Base-by-base conservation (phyloP, 2,888 invertebrate species). In the Hecatera dysodea region DNA sequence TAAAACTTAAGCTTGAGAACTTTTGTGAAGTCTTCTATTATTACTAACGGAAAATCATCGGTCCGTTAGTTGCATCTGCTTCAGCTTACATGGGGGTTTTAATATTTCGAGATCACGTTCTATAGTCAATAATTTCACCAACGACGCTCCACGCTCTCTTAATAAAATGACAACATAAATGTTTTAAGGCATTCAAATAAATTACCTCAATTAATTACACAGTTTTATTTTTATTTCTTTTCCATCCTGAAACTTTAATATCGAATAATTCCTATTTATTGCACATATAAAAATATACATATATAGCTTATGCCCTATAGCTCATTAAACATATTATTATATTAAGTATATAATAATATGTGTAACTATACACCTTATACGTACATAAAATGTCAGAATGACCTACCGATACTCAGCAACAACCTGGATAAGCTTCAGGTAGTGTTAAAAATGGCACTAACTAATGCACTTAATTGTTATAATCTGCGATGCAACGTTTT, bases 181-280 rank as follows among this genome's bases (percentile, higher is more conserved):
- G 15, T 42, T 61, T 64, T 76, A 36, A 52, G n/a, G 24, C 22
- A 65, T 65, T 70, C 36, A 67, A 81, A 78, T 56, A 63, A 62
- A 59, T 29, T 27, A 39, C n/a, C n/a, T n/a, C n/a, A 69, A 55
- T 22, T 24, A 63, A 2, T 42, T 8, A 9, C 5, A 22, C 33
- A 7, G 5, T 63, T 55, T 64, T 42, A 42, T 57, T 67, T 67
- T n/a, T 42, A 15, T 15, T 52, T 52, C 17, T 55, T 29, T 61
- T 78, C 63, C 80, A 82, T 57, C 83, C 80, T 80, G 64, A 75
- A 66, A 46, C n/a, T 17, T 39, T 22, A 27, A 12, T 0, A 2
- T 44, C 2, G 19, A 36, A 36, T 39, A 24, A 65, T 62, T 72
- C 56, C 53, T 69, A 65, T 66, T 70, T 70, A 65, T 81, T 48